phyloP scores from a whole-genome alignment of 2,797 vertebrate species.

The Chromis chromis region DNA sequence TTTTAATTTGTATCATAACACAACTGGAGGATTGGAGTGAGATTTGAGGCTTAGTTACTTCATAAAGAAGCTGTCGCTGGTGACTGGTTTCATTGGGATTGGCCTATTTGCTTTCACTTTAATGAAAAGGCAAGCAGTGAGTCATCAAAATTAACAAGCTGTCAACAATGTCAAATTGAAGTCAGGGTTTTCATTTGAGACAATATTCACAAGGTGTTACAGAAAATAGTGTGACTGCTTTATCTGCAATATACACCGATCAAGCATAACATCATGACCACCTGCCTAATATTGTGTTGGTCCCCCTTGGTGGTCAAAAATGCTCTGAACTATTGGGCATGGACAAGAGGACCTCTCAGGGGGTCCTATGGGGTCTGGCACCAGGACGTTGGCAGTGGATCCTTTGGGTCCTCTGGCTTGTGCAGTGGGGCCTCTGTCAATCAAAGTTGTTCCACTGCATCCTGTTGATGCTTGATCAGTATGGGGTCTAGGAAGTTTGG shows the following conservation, averaged over 20 bases:
- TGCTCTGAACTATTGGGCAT: no score
- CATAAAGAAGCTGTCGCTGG: constrained; percentile 10
- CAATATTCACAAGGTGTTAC: neutral
- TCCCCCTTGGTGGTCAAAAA: no score
- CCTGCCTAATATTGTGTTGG: no score
- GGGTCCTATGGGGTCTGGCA: no score
- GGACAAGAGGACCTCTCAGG: no score
- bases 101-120: constrained; percentile 28
- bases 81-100: constrained; percentile 14
- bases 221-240: neutral
- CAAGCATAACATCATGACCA: no score
- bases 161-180: neutral
- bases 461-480: no score
- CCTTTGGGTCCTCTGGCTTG: no score
- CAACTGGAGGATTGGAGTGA: constrained; percentile 36
- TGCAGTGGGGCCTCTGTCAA: no score
- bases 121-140: constrained; percentile 2
- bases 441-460: no score
- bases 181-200: neutral
- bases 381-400: no score
- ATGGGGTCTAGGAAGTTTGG: no score
- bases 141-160: constrained; percentile 2
- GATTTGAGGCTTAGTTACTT: constrained; percentile 53
- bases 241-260: neutral
- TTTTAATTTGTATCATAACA: constrained; percentile 41